Evolutionary conservation across 1,140 invertebrate genomes (phyloP), one percentile per base, ranked within the genome.

Genomic region (Catajapyx aquilonaris): DNA sequence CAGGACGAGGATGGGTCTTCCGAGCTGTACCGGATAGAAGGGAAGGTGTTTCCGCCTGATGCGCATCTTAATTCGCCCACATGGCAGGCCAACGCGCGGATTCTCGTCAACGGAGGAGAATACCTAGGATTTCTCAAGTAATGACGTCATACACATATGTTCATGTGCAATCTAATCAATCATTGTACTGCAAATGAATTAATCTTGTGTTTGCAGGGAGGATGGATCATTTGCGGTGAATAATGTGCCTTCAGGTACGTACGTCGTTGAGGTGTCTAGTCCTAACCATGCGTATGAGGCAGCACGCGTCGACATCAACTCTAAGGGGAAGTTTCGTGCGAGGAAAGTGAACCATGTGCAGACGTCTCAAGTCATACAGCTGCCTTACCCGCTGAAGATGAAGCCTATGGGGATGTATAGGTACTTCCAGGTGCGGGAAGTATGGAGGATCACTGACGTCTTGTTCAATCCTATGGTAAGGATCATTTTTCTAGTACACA

Each of bases 271-370:
- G 64, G 71, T 94, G 11, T 55, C 85, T 5, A 78, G 94, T 62
- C 81, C 88, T 4, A 77, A 91, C 50, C 88, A 76, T 50, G 66
- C 78, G 41, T 98, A 88, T 50, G 90, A 95, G 48, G 81, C 85
- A 4, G 73, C 87, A 1, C 65, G 90, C 41, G 83, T 96, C 1
- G 90, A 96, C 60, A 91, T 96, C 34, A 94, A 87, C 53, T 80
- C 76, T 0, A 93, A 90, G 56, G 94, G 94, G 17, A 98, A 97
- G 60, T 87, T 84, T 44, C 67, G 94, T 44, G 91, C 90, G 1
- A 65, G 94, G 33, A 87, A 81, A 64, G 76, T 98, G 0, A 97
- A 97, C 58, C 73, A 87, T 49, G 74, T 98, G 36, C 90, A 96
- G 55, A 84, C 85, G 0, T 78, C 78, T 2, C 69, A 81, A 55